Evolutionary conservation across 2,113 vertebrate genomes (phyloP).

Genomic region (Macquaria ambigua): DNA sequence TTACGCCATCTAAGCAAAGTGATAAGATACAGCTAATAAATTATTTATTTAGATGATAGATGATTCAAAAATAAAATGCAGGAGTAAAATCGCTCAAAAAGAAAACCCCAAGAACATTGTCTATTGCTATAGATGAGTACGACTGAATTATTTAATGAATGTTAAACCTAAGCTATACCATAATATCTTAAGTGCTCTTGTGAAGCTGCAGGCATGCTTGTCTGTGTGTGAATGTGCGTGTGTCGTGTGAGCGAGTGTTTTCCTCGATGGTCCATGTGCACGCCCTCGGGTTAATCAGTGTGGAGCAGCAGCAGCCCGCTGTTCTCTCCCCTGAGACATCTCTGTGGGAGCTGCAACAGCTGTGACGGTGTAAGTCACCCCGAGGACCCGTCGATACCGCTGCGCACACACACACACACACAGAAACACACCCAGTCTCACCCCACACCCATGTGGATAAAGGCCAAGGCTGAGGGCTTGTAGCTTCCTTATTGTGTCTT

Average conservation of each 20-base stretch:
- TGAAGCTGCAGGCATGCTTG: slow-evolving; percentile 16
- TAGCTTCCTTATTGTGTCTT: slow-evolving; percentile 30
- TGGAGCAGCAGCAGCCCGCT: slow-evolving; percentile 48
- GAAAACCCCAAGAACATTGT: neutral
- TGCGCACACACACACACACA: neutral
- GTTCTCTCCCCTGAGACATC: slow-evolving; percentile 44
- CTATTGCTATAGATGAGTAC: neutral
- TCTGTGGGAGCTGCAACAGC: slow-evolving; percentile 75
- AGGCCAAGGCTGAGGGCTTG: slow-evolving; percentile 10
- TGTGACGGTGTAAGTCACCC: slow-evolving; percentile 70
- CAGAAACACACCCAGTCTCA: neutral
- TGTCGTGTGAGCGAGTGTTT: slow-evolving; percentile 14
- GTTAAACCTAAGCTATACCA: neutral
- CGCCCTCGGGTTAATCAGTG: slow-evolving; percentile 46
- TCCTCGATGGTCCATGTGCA: slow-evolving; percentile 27
- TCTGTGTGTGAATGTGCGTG: neutral
- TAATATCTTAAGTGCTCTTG: slow-evolving; percentile 3
- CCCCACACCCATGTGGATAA: slow-evolving; percentile 5
- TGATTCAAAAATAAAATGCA: slow-evolving; percentile 12
- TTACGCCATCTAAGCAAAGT: neutral
- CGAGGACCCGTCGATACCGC: slow-evolving; percentile 47
- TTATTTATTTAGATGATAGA: slow-evolving; percentile 21
- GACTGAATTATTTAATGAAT: slow-evolving; percentile 31
- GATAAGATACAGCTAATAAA: slow-evolving; percentile 7
- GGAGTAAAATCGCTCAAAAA: slow-evolving; percentile 7